Base-by-base conservation (phyloP, 2,888 invertebrate genomes). In the Synanthedon vespiformis region DNA sequence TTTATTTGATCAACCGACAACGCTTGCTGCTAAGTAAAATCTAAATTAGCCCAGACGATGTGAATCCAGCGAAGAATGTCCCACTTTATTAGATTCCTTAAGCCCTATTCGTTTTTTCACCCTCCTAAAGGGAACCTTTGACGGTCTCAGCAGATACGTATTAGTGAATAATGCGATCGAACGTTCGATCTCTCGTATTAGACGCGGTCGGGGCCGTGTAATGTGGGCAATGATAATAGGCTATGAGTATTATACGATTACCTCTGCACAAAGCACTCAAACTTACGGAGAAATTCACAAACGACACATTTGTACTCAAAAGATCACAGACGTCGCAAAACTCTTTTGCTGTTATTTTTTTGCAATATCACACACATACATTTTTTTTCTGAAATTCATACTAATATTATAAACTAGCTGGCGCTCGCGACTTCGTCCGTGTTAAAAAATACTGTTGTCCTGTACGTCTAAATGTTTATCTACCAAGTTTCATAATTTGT, bases 51-150 rank as follows among this genome's bases (percentile, higher is more conserved):
- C 60, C 67, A 65, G 67, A 59, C 67, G 66, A 51, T 58, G 60
- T 65, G 67, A 70, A 68, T 70, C 70, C 65, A 65, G 57, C 67
- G 62, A 76, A 79, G 81, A 81, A 83, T 80, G 74, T 74, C 64
- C 80, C 76, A 77, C 77, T 82, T 83, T 85, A 86, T 86, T 85
- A 83, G 84, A 85, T 85, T 86, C 82, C 80, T 65, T 80, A 81
- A 83, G 78, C 83, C 63, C 80, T 76, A 83, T 85, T 84, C 75
- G 72, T 77, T 80, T 80, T 80, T 80, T 75, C 77, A 70, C 78
- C 80, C 80, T 74, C 71, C 63, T 61, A 52, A 58, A 74, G 74
- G 74, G 73, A 64, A 70, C 74, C 80, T 79, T 83, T 82, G 77
- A 76, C 58, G 65, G 74, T 70, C 72, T 73, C 72, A 74, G 72